phyloP scores from a whole-genome alignment of 2,888 invertebrate genomes.

The Chloromyia formosa region DNA sequence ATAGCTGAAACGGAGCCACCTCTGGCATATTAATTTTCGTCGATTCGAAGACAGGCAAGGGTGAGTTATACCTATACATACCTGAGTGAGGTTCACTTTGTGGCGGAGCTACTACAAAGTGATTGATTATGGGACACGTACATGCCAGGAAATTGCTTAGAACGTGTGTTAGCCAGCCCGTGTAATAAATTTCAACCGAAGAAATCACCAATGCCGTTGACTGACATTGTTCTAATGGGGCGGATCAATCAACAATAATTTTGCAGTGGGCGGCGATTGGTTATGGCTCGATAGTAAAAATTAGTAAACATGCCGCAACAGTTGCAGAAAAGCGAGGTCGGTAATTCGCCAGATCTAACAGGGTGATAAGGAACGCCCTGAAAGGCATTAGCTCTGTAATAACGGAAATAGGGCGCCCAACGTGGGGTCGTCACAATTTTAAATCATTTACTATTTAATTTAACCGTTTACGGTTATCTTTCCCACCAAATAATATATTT shows the following conservation, averaged over 20 bases:
- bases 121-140: conserved; percentile 32
- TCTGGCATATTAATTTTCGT: conserved; percentile 10
- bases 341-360: too few species aligned
- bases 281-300: background rate
- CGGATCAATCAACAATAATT: conserved; percentile 23
- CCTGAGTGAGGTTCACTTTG: conserved; percentile 2
- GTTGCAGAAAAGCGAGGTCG: too few species aligned
- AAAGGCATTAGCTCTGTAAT: too few species aligned
- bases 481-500: too few species aligned
- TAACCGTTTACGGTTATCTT: too few species aligned
- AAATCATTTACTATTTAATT: too few species aligned
- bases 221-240: conserved; percentile 42
- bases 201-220: conserved; percentile 21
- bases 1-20: conserved; percentile 21
- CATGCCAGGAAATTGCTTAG: conserved; percentile 35
- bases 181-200: conserved; percentile 18
- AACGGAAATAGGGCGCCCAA: too few species aligned
- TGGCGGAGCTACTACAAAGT: conserved; percentile 31
- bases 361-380: too few species aligned
- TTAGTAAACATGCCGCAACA: background rate
- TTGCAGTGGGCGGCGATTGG: conserved; percentile 21
- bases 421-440: too few species aligned
- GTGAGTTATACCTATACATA: too few species aligned
- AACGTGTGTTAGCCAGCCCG: conserved; percentile 32
- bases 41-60: too few species aligned